Conservation (phyloP, 1,140 invertebrate species). For the Cecropterus lyciades region DNA sequence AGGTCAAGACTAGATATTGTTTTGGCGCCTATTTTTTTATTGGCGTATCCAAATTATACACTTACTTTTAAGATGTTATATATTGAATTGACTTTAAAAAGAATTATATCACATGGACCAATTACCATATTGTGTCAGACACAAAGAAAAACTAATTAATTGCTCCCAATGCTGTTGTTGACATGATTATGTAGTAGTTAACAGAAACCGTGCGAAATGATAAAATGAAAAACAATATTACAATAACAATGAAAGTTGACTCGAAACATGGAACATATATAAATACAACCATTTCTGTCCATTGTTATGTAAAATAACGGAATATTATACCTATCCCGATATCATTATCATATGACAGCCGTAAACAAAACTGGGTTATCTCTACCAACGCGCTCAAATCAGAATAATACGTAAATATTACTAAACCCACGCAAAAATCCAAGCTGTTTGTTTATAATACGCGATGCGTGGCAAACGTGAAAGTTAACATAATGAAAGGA, state of each 20-base stretch:
- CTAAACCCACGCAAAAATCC: conserved; percentile 43
- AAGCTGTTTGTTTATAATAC: conserved; percentile 49
- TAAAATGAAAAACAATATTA: neutral
- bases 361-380: conserved; percentile 36
- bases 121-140: neutral
- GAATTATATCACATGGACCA: conserved; percentile 19
- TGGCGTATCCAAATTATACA: neutral
- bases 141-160: conserved; percentile 5
- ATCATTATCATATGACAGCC: neutral
- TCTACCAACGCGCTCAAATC: conserved; percentile 25
- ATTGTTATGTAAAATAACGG: conserved; percentile 14
- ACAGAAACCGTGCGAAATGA: neutral
- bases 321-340: neutral
- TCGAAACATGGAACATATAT: neutral
- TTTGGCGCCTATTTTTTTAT: conserved; percentile 3
- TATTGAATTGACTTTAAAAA: conserved; percentile 48
- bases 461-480: conserved; percentile 57
- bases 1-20: conserved; percentile 19
- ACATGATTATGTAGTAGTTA: conserved; percentile 14
- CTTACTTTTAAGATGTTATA: conserved; percentile 6
- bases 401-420: conserved; percentile 43
- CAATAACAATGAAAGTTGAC: neutral
- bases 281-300: neutral
- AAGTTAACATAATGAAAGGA: conserved; percentile 68
- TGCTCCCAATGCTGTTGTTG: conserved; percentile 4